Percentiles rank a stretch among this genome's conserved stretches.
These are phyloP conservation scores for Centroberyx gerrardi DNA, from an alignment of 2,797 vertebrate genomes.

Conservation along the genomic window DNA sequence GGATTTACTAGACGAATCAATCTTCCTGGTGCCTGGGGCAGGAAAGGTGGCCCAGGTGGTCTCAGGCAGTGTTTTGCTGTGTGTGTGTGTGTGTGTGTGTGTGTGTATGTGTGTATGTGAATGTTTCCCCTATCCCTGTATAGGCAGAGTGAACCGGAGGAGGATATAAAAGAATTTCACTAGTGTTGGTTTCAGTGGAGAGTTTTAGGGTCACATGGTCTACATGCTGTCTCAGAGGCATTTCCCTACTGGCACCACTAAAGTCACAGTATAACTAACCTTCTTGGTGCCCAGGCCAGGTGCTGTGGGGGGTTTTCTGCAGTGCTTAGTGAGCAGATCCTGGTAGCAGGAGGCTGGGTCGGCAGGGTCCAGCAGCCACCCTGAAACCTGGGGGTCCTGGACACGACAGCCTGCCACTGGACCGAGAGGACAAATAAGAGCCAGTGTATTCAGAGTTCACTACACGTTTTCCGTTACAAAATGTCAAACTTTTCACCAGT, in stretches of 20 bases:
- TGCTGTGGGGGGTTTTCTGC: conserved; percentile 46
- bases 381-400: conserved; percentile 92
- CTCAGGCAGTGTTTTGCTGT: conserved; percentile 71
- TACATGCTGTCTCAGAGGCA: too few relatives aligned
- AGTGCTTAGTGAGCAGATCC: conserved; percentile 87
- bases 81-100: too few relatives aligned
- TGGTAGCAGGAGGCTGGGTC: conserved; percentile 88
- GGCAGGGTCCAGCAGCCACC: conserved; percentile 92
- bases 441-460: too few relatives aligned
- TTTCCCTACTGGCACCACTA: neutral
- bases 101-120: too few relatives aligned
- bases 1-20: conserved; percentile 4
- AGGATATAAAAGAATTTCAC: too few relatives aligned
- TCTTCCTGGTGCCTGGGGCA: neutral
- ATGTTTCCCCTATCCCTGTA: too few relatives aligned
- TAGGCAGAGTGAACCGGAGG: too few relatives aligned
- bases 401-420: conserved; percentile 86
- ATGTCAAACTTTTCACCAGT: too few relatives aligned
- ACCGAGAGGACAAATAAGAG: conserved; percentile 2
- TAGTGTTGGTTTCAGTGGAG: too few relatives aligned
- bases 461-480: too few relatives aligned
- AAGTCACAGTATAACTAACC: conserved; percentile 59
- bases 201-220: too few relatives aligned
- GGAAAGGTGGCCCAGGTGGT: neutral
- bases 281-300: conserved; percentile 54